Evolutionary conservation across 1,140 invertebrate genomes (phyloP), one percentile per base, ranked within the genome.

Genomic region (Matsumurasca onukii): DNA sequence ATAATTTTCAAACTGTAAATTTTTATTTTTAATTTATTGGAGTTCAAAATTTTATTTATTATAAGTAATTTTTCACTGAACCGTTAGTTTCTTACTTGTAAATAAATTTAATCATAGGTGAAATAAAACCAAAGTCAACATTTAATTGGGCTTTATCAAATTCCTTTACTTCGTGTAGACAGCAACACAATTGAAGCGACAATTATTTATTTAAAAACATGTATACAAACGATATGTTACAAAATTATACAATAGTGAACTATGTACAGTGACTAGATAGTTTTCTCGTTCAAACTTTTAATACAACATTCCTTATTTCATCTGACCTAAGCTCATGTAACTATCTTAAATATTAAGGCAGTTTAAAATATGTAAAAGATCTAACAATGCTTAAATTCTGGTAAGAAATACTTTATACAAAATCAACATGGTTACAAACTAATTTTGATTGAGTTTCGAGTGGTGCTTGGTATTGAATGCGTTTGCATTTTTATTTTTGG

Each of bases 141-240:
- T n/a, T n/a, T n/a, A n/a, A n/a, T n/a, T n/a, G n/a, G n/a, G n/a
- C n/a, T 51, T 17, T 51, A 12, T n/a, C 5, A 17, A 20, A 51
- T 51, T 5, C 24, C 5, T 51, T 51, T 51, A 51, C 49, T 51
- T 51, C 49, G n/a, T 51, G 49, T 51, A 51, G 49, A 51, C 49
- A 51, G 49, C n/a, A 51, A 20, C 49, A 20, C 49, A 17, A 20
- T 20, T 5, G 17, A 51, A 51, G 3, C n/a, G 24, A 45, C 3
- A 51, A 3, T 51, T 51, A 20, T 20, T 51, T 51, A 9, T 22
- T 51, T 51, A 51, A n/a, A 51, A 51, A 51, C 49, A 51, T 51
- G 49, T 51, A 51, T 51, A 51, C 24, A 51, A 51, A 51, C 24
- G 49, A 51, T 51, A 51, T 51, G 49, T 51, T 51, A 51, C 49